A percentile compares a stretch with the other conserved stretches of the same genome.
Evolutionary conservation across 2,888 invertebrate species (phyloP).

Genomic region (Drosophila yooni): DNA sequence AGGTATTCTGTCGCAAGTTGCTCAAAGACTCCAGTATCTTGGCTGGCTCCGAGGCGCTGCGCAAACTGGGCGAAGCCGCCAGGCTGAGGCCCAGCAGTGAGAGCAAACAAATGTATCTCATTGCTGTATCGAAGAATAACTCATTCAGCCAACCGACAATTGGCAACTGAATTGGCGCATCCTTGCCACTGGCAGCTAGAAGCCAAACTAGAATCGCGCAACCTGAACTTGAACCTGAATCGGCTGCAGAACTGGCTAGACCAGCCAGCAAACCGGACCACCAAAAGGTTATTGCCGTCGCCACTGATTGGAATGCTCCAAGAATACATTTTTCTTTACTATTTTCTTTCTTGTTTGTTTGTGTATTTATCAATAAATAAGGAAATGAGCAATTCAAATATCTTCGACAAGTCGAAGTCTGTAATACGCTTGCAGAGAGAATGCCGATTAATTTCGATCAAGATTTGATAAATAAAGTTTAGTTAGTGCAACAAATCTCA

Average conservation of each 20-base stretch:
- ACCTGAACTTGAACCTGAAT: slow-evolving; percentile 38
- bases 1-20: slow-evolving; percentile 69
- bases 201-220: slow-evolving; percentile 18
- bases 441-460: background rate
- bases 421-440: slow-evolving; percentile 49
- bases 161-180: slow-evolving; percentile 66
- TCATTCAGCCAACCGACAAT: slow-evolving; percentile 62
- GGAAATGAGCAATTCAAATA: slow-evolving; percentile 28
- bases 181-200: slow-evolving; percentile 28
- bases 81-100: slow-evolving; percentile 34
- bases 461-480: background rate
- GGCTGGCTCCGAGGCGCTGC: slow-evolving; percentile 56
- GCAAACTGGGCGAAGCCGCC: slow-evolving; percentile 59
- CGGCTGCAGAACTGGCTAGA: slow-evolving; percentile 53
- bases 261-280: slow-evolving; percentile 54
- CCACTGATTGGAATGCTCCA: slow-evolving; percentile 29
- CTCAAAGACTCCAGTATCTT: slow-evolving; percentile 61
- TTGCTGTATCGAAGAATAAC: slow-evolving; percentile 42
- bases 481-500: background rate
- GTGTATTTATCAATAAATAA: slow-evolving; percentile 70
- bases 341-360: slow-evolving; percentile 48
- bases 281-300: slow-evolving; percentile 58
- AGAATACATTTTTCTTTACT: slow-evolving; percentile 21
- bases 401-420: slow-evolving; percentile 47
- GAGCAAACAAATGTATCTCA: slow-evolving; percentile 47